A percentile compares a stretch with the other conserved stretches of the same genome.
Conservation (phyloP, 2,888 invertebrate species). For the Uropetala carovei region DNA sequence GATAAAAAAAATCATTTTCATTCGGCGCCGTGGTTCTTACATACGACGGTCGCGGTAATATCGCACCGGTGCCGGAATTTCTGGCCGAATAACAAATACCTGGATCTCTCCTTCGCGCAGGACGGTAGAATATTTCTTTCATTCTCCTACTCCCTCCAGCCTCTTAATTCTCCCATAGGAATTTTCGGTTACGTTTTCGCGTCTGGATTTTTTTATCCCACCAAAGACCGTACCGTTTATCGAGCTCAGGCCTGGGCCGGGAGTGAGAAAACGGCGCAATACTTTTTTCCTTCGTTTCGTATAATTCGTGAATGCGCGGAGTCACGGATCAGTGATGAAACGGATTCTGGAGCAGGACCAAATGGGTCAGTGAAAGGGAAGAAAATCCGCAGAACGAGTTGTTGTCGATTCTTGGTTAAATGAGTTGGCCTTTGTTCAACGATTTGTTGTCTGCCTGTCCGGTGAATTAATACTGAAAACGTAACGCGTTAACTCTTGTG, state of each 20-base stretch:
- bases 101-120: neutral
- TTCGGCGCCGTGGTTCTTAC: no score
- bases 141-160: neutral
- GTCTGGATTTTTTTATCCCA: neutral
- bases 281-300: neutral
- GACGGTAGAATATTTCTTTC: neutral
- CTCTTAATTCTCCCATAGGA: neutral
- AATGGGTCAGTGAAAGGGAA: constrained; percentile 35
- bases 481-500: neutral
- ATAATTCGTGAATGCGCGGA: constrained; percentile 12
- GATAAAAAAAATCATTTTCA: no score
- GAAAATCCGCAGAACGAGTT: constrained; percentile 6
- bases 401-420: constrained; percentile 28
- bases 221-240: neutral
- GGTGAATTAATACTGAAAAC: constrained; percentile 13
- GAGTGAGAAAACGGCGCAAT: neutral
- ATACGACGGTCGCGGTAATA: neutral
- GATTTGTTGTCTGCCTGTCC: neutral
- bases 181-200: neutral
- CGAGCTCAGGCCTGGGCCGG: neutral
- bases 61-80: neutral
- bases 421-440: constrained; percentile 1
- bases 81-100: neutral
- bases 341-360: neutral
- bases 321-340: constrained; percentile 32